phyloP scores from a whole-genome alignment of 1,140 invertebrate species.

The Brachionus calyciflorus region DNA sequence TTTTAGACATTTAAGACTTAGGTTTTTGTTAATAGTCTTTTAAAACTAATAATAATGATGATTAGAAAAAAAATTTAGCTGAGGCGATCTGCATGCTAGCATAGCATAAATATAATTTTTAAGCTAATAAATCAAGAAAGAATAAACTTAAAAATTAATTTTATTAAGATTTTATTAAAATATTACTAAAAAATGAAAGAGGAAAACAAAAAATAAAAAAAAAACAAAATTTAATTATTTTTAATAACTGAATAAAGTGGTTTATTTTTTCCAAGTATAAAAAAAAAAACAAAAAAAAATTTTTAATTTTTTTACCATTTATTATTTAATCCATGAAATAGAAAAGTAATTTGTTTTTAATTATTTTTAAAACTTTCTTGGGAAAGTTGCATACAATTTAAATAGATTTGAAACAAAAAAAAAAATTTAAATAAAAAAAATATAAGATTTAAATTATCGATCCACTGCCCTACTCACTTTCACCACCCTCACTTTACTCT shows the following conservation, averaged over 20 bases:
- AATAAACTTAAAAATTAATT: too few relatives aligned
- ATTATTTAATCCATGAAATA: conserved; percentile 10
- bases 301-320: conserved; percentile 19
- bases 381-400: conserved; percentile 28
- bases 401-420: conserved; percentile 9
- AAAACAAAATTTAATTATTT: neutral
- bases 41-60: too few relatives aligned
- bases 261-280: conserved; percentile 33
- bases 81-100: too few relatives aligned
- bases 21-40: too few relatives aligned
- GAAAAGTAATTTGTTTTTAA: neutral
- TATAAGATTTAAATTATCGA: conserved; percentile 10
- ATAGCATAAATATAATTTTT: too few relatives aligned
- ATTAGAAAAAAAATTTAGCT: too few relatives aligned
- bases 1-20: too few relatives aligned
- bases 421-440: neutral
- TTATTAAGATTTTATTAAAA: too few relatives aligned
- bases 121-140: too few relatives aligned
- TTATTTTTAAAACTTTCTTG: neutral
- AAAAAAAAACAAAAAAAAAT: conserved; percentile 19
- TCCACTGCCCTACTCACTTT: neutral
- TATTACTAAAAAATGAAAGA: too few relatives aligned
- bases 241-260: neutral
- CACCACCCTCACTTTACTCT: neutral
- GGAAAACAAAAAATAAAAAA: too few relatives aligned